Evolutionary conservation across 1,140 invertebrate species (phyloP).

Genomic region (Platyscapa corneri): DNA sequence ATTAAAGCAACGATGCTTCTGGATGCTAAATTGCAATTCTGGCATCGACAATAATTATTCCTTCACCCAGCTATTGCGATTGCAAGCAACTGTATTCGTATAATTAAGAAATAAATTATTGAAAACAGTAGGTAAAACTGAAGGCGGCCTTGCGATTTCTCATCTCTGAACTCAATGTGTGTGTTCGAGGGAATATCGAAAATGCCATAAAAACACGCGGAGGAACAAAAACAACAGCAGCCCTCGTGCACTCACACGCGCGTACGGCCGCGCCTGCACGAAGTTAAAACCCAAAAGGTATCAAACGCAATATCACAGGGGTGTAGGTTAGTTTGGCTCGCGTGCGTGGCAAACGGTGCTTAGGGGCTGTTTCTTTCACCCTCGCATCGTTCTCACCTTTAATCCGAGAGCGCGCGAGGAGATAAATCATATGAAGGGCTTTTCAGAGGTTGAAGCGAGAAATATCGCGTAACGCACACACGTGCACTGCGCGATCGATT

Average conservation of each 20-base stretch:
- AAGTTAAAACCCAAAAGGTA: not conserved
- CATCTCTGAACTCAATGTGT: too few species aligned
- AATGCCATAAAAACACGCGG: not conserved
- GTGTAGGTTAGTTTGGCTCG: not conserved
- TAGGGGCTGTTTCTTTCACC: constrained; percentile 28
- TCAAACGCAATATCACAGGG: not conserved
- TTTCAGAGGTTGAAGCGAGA: not conserved
- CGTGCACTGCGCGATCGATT: not conserved
- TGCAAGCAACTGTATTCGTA: too few species aligned
- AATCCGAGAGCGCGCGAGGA: not conserved
- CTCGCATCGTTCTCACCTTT: not conserved
- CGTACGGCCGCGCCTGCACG: not conserved
- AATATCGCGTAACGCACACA: not conserved
- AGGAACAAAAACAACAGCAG: not conserved
- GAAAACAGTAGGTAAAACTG: not conserved
- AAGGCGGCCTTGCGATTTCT: not conserved
- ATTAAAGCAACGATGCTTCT: too few species aligned
- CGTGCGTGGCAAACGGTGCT: constrained; percentile 35
- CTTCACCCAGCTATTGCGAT: too few species aligned
- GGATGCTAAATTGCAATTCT: too few species aligned
- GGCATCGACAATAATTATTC: too few species aligned
- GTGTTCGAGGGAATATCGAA: not conserved
- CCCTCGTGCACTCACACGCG: too few species aligned
- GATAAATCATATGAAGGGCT: constrained; percentile 29
- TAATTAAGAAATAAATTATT: not conserved